Conservation (phyloP, 2,888 invertebrate species). For the Cheilosia soror region DNA sequence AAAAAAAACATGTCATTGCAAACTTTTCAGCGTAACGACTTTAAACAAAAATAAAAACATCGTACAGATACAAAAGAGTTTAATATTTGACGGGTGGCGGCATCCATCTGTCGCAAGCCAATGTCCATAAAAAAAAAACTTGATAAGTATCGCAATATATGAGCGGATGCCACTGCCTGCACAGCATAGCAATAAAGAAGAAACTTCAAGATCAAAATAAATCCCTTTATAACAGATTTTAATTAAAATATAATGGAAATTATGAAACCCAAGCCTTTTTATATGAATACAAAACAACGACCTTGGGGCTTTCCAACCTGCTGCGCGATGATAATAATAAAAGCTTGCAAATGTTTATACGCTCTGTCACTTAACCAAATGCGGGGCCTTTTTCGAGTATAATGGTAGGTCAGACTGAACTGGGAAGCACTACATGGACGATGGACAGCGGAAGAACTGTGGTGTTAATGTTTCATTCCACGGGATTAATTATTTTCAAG, state of each 20-base stretch:
- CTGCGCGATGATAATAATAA: constrained; percentile 27
- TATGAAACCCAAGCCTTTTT: constrained; percentile 60
- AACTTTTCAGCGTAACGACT: constrained; percentile 36
- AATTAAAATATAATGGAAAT: constrained; percentile 73
- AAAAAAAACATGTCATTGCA: constrained; percentile 40
- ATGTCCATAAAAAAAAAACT: constrained; percentile 35
- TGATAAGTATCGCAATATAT: constrained; percentile 48
- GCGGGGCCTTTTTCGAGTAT: constrained; percentile 20
- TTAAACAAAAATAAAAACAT: constrained; percentile 19
- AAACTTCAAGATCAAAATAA: constrained; percentile 48
- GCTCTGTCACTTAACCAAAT: constrained; percentile 44
- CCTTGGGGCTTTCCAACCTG: constrained; percentile 36
- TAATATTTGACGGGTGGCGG: constrained; percentile 46
- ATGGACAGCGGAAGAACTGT: not conserved
- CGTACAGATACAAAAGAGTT: constrained; percentile 17
- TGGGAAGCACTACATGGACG: not conserved
- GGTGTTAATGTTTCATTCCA: constrained; percentile 51
- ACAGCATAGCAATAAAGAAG: constrained; percentile 17
- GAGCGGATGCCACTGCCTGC: not conserved
- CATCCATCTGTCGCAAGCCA: constrained; percentile 55
- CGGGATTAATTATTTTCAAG: constrained; percentile 59
- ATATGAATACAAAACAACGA: constrained; percentile 22
- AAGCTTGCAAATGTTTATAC: constrained; percentile 58
- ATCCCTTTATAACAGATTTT: constrained; percentile 70
- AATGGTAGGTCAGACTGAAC: constrained; percentile 2